Base-by-base conservation (phyloP, 2,888 invertebrate genomes). In the Diachrysia chrysitis region DNA sequence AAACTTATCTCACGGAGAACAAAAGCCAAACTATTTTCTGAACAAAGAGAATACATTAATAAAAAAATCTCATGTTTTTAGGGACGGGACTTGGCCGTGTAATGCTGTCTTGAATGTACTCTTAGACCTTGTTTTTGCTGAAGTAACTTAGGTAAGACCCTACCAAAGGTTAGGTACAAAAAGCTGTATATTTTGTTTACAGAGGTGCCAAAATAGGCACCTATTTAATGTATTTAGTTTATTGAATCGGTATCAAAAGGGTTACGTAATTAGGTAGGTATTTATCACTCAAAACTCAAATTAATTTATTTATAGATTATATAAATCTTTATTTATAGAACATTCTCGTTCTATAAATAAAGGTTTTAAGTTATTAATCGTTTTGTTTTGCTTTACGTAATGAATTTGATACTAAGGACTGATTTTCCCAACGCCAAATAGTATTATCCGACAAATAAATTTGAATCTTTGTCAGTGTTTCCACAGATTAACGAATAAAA, bases 1-100 rank as follows among this genome's bases (percentile, higher is more conserved):
- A 67, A 79, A 80, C 58, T 77, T 79, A 79, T 77, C 81, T 73
- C 19, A 17, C 62, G 55, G 54, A 53, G 59, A 83, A 80, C 69
- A 80, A 80, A 82, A 83, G 77, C 74, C 58, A 69, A 77, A 80
- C 83, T 80, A 80, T 83, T 81, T 59, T 69, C 29, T 73, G 21
- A 76, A 79, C 83, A 80, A 83, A 80, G 71, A n/a, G 69, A 77
- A 77, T 80, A 82, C 78, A 71, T 82, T 82, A 73, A 70, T 69
- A 83, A 83, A 79, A n/a, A 64, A 81, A 69, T 71, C 68, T 69
- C 60, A 56, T 69, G 65, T 66, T 70, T 69, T 81, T 81, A 46
- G 37, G 60, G 54, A 46, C 57, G 21, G 58, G 54, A 64, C 66
- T 66, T 59, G 63, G 55, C 21, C 21, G 14, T 56, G 46, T 79